These are phyloP conservation scores for Drosophila asahinai DNA, from an alignment of 1,140 invertebrate genomes.

Conservation along the genomic window DNA sequence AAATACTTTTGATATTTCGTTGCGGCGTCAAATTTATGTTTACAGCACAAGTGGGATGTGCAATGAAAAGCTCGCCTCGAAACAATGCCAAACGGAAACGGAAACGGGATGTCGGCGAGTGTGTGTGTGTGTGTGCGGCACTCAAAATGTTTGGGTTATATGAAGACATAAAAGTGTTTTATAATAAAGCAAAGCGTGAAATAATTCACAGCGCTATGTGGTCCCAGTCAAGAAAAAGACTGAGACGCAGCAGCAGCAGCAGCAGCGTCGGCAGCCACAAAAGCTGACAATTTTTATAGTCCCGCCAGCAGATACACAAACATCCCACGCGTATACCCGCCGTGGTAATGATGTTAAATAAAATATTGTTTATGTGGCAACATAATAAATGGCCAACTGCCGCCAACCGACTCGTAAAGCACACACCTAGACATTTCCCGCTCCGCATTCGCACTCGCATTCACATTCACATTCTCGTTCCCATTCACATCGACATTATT, in stretches of 20 bases:
- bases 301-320: constrained; percentile 26
- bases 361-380: constrained; percentile 83
- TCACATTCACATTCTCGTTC: constrained; percentile 31
- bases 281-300: constrained; percentile 83
- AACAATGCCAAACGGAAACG: constrained; percentile 72
- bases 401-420: constrained; percentile 73
- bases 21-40: constrained; percentile 76
- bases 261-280: constrained; percentile 33
- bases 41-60: constrained; percentile 73
- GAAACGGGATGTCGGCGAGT: constrained; percentile 21
- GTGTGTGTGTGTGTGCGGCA: constrained; percentile 19
- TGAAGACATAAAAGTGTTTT: constrained; percentile 83
- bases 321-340: constrained; percentile 10
- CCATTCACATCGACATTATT: constrained; percentile 56
- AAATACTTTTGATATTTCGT: constrained; percentile 54
- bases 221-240: constrained; percentile 15
- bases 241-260: constrained; percentile 21
- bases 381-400: constrained; percentile 80
- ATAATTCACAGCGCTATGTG: constrained; percentile 74
- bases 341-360: constrained; percentile 80
- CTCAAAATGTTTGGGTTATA: constrained; percentile 78
- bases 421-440: constrained; percentile 50
- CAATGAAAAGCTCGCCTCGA: constrained; percentile 62
- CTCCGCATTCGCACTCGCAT: constrained; percentile 25
- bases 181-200: constrained; percentile 83